A percentile compares a stretch with the other conserved stretches of the same genome.
These are phyloP conservation scores for Drosophila micromelanica DNA, from an alignment of 1,140 invertebrate species.

Conservation along the genomic window DNA sequence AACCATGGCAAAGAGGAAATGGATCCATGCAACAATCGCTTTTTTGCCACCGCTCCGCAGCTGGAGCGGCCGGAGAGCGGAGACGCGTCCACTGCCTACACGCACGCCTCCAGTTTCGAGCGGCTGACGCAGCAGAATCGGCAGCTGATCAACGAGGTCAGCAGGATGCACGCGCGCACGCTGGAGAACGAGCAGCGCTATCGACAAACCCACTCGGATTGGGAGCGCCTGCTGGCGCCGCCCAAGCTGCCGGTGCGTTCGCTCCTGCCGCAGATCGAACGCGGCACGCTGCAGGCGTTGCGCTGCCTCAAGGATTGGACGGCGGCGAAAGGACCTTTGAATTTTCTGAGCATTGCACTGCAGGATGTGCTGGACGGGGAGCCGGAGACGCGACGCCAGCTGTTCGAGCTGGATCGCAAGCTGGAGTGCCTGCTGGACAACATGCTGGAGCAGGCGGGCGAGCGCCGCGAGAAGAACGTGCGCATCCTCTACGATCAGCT, in stretches of 20 bases:
- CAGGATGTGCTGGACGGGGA: conserved; percentile 30
- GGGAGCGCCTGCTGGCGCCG: neutral
- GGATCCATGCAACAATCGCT: neutral
- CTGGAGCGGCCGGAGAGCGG: neutral
- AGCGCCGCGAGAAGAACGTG: conserved; percentile 47
- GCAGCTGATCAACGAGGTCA: conserved; percentile 27
- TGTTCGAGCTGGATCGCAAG: conserved; percentile 44
- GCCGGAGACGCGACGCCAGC: conserved; percentile 4
- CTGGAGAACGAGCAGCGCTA: conserved; percentile 15
- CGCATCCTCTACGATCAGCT: conserved; percentile 50
- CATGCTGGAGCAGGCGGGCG: conserved; percentile 32
- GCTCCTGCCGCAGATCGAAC: conserved; percentile 7
- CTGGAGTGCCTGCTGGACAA: conserved; percentile 38
- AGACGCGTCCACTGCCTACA: neutral
- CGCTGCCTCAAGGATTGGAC: conserved; percentile 40
- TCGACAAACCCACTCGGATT: neutral
- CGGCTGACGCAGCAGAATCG: conserved; percentile 17
- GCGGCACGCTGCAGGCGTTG: conserved; percentile 26
- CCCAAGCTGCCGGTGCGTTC: neutral
- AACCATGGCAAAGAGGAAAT: neutral
- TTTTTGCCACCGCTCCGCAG: neutral
- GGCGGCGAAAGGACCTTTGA: conserved; percentile 1
- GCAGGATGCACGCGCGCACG: conserved; percentile 16
- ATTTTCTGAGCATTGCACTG: conserved; percentile 45
- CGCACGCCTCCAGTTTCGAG: neutral